phyloP scores from a whole-genome alignment of 2,113 vertebrate genomes.

The Panthera leo region DNA sequence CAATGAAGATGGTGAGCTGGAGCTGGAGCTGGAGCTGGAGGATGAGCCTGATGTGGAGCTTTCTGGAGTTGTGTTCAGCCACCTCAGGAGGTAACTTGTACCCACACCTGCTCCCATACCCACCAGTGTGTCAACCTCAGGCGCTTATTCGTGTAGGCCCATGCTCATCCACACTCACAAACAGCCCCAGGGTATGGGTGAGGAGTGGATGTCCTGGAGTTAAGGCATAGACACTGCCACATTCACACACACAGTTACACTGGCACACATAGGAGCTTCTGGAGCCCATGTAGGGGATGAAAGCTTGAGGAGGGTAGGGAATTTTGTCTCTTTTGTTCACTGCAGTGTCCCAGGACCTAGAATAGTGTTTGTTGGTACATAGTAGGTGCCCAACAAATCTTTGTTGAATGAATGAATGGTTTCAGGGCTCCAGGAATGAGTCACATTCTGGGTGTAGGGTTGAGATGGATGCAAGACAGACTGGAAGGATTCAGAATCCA shows the following conservation, averaged over 20 bases:
- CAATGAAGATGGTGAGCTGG: constrained; percentile 87
- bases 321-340: not conserved
- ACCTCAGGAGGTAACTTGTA: constrained; percentile 89
- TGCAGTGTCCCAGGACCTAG: not conserved
- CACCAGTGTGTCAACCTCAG: not conserved
- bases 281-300: not conserved
- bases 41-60: constrained; percentile 89
- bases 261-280: not conserved
- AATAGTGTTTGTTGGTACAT: not conserved
- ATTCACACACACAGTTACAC: not conserved
- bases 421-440: constrained; percentile 22
- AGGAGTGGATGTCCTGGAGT: not conserved
- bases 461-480: not conserved
- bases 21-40: constrained; percentile 88
- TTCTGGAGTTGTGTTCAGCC: constrained; percentile 87
- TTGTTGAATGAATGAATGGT: not conserved
- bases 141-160: not conserved
- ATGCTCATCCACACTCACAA: not conserved
- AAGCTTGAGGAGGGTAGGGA: not conserved
- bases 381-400: constrained; percentile 9
- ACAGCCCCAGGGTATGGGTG: too few relatives aligned
- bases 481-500: not conserved
- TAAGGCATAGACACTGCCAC: not conserved
- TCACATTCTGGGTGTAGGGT: not conserved
- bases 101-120: not conserved